Evolutionary conservation across 92 coral and sea anemone species (phyloP), one percentile per base, ranked within the genome.

Genomic region (Umimayanthus chanpuru): DNA sequence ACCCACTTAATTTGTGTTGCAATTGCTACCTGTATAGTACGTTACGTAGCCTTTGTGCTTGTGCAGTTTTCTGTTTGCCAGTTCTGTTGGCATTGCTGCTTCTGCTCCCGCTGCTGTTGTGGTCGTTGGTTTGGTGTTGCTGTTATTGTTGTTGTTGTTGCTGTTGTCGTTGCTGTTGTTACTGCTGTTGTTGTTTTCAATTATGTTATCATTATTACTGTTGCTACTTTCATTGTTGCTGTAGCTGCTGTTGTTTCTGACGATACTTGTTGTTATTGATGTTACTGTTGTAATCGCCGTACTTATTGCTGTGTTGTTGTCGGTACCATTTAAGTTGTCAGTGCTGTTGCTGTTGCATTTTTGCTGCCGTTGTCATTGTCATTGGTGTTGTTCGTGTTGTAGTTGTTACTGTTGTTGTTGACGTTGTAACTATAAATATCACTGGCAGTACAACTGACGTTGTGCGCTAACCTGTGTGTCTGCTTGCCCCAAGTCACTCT

Each of bases 401-500:
- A 10, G 23, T 56, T 56, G 66, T 56, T 56, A 20, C 66, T 15
- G 66, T 56, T 61, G 9, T 23, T 8, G 0, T 20, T 61, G 68
- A 61, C 68, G 25, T 61, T 21, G 25, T 26, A 25, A 18, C 68
- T 20, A 18, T 61, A 18, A 61, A 18, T 21, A 20, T 61, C 68
- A 61, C 21, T 61, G 25, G 23, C 25, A 61, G 6, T 61, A 2
- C 67, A 18, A 4, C 23, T 20, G 25, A 61, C 23, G 25, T 8
- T 61, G 16, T 7, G 4, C 41, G 28, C 25, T 30, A 30, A 47
- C 30, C 14, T 14, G 11, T 7, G 0, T 53, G 4, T 74, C 65
- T 67, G 23, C 23, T 77, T 88, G 15, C 67, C 32, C 9, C 9
- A 71, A 96, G 99, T 89, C 93, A 64, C 88, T 96, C 29, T 97